These are phyloP conservation scores for Gila orcuttii DNA, from an alignment of 2,113 vertebrate genomes.

Conservation along the genomic window DNA sequence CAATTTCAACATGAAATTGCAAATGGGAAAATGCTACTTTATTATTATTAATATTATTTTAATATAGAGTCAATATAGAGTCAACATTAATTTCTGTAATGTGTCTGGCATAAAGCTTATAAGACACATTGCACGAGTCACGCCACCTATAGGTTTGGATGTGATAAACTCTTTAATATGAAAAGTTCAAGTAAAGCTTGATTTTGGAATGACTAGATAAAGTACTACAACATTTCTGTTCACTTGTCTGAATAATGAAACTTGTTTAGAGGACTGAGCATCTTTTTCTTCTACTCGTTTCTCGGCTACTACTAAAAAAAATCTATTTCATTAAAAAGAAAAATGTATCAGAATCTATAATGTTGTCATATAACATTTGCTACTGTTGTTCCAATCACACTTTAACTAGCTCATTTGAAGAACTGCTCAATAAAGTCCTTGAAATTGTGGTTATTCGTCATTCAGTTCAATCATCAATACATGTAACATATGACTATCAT, in stretches of 20 bases:
- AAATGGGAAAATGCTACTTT: too few relatives aligned
- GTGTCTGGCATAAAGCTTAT: neutral
- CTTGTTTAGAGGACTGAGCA: neutral
- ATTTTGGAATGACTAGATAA: neutral
- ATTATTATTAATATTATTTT: too few relatives aligned
- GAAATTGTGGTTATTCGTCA: neutral
- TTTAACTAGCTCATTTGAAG: neutral
- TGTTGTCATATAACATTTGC: neutral
- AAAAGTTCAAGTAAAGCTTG: neutral
- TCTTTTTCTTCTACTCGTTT: neutral
- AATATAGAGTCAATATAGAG: neutral
- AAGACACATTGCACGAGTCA: neutral
- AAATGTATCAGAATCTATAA: neutral
- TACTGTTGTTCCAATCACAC: neutral
- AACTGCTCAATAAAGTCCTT: neutral
- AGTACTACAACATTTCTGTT: neutral
- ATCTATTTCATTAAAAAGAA: neutral
- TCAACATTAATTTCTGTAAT: neutral
- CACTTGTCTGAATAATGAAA: neutral
- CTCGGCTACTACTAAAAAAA: too few relatives aligned
- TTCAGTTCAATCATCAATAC: conserved; percentile 2
- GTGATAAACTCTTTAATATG: neutral
- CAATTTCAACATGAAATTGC: too few relatives aligned
- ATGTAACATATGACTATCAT: neutral
- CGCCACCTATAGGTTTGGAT: neutral